Percentiles rank a stretch among this genome's conserved stretches.
Evolutionary conservation across 2,797 vertebrate species (phyloP).

Genomic region (Leucoraja ocellata): DNA sequence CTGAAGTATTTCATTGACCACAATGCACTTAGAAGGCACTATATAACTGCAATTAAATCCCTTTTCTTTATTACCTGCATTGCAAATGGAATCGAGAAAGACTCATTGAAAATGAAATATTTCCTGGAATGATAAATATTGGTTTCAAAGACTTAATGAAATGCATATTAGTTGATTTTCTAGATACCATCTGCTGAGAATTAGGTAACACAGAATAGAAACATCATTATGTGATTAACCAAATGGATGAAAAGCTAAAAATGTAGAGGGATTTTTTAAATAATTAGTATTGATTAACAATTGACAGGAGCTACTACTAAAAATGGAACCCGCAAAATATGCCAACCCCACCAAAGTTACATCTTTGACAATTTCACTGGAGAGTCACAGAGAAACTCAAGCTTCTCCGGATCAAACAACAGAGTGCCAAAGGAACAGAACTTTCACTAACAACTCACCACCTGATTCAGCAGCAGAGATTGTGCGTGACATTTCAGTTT

Average conservation of each 20-base stretch:
- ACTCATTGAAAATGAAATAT: background rate
- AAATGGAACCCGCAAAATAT: background rate
- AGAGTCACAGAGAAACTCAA: background rate
- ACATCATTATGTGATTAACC: background rate
- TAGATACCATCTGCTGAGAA: background rate
- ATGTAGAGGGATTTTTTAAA: background rate
- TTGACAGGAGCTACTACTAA: background rate
- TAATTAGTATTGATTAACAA: background rate
- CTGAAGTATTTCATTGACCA: background rate
- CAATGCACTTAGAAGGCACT: background rate
- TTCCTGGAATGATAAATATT: background rate
- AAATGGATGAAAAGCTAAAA: background rate
- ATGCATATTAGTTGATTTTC: background rate
- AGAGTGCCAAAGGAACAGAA: no score
- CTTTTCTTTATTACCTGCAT: background rate
- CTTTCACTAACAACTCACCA: no score
- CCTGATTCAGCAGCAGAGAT: no score
- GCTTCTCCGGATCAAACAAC: background rate
- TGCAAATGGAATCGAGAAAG: background rate
- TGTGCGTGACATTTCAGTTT: no score
- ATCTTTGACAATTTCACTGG: background rate
- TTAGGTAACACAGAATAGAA: background rate
- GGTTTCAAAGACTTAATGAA: background rate
- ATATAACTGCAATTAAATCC: background rate
- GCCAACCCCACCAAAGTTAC: background rate